Evolutionary conservation across 2,888 invertebrate species (phyloP).

Genomic region (Aphidoletes aphidimyza): DNA sequence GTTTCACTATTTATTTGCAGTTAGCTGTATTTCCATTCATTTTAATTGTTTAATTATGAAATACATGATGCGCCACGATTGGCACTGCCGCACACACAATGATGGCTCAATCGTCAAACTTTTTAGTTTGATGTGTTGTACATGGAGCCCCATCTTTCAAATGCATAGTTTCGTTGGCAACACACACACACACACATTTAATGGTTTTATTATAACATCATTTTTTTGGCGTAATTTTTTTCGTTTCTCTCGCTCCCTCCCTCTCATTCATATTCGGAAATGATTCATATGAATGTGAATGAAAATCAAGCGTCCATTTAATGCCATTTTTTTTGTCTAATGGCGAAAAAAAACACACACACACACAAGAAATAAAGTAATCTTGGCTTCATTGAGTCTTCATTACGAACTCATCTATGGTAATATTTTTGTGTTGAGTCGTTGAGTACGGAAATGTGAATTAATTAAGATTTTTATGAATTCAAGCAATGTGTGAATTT

Average conservation of each 20-base stretch:
- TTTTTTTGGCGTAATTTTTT: not conserved
- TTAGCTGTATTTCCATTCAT: constrained; percentile 19
- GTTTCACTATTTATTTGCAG: constrained; percentile 14
- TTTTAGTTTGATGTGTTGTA: not conserved
- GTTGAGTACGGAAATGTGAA: not conserved
- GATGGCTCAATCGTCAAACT: constrained; percentile 11
- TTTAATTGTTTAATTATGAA: constrained; percentile 34
- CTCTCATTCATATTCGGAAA: not conserved
- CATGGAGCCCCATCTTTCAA: not conserved
- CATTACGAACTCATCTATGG: not conserved
- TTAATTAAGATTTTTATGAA: constrained; percentile 11
- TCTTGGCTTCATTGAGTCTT: not conserved
- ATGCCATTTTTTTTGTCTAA: not conserved
- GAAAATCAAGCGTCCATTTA: not conserved
- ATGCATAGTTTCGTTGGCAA: not conserved
- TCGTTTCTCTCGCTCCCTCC: too few relatives aligned
- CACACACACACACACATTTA: not conserved
- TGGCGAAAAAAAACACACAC: not conserved
- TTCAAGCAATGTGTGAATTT: not conserved
- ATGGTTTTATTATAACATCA: constrained; percentile 21
- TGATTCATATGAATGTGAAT: not conserved
- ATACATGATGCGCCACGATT: not conserved
- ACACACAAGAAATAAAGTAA: not conserved
- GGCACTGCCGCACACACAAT: not conserved
- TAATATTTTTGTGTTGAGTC: not conserved